Conservation (phyloP, 2,797 vertebrate genomes). For the Peromyscus attwateri region DNA sequence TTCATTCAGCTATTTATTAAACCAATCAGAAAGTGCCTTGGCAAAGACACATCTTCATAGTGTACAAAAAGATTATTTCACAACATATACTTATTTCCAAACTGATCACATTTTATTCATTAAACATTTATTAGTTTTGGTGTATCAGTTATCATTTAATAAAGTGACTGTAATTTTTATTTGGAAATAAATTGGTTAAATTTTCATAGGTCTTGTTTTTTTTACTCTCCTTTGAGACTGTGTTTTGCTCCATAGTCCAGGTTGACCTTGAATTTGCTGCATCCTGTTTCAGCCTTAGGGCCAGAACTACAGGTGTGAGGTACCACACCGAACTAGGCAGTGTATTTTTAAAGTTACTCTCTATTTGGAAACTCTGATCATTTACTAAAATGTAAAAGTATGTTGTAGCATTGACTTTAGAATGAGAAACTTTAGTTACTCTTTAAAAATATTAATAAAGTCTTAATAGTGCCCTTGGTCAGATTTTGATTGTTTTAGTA, state of each 20-base stretch:
- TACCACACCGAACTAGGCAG: neutral
- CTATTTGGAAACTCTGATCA: slow-evolving; percentile 22
- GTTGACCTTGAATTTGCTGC: neutral
- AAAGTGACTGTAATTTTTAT: neutral
- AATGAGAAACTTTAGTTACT: slow-evolving; percentile 44
- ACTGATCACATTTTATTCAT: neutral
- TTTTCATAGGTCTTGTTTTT: slow-evolving; percentile 7
- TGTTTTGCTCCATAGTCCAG: neutral
- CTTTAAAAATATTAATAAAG: slow-evolving; percentile 51
- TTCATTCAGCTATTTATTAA: neutral
- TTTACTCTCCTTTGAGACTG: neutral
- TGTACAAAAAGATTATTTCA: neutral
- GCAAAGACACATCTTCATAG: neutral
- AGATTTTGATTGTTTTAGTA: slow-evolving; percentile 47
- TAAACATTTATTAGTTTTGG: neutral
- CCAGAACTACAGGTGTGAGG: neutral
- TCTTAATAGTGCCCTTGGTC: slow-evolving; percentile 36
- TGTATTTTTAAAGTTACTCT: slow-evolving; percentile 57
- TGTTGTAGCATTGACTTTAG: slow-evolving; percentile 49
- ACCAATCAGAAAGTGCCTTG: neutral
- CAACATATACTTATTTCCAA: neutral
- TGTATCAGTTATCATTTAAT: neutral
- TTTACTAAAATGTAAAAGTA: slow-evolving; percentile 48
- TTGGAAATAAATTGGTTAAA: slow-evolving; percentile 60
- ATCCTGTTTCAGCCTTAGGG: neutral